Percentiles rank a stretch among this genome's conserved stretches.
Conservation (phyloP, 2,113 vertebrate genomes). For the Numida meleagris region DNA sequence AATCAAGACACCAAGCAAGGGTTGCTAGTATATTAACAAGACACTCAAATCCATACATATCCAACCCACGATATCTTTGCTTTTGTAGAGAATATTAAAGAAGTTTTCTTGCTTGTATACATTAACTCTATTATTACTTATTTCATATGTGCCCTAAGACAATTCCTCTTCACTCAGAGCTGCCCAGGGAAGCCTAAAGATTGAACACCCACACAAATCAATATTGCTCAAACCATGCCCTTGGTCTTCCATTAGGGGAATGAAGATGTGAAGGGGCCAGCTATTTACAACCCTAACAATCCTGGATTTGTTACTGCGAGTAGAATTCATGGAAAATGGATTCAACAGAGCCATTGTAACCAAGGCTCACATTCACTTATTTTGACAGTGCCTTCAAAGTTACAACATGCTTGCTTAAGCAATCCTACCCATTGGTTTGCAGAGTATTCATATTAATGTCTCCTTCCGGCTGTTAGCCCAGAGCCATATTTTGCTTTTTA, state of each 20-base stretch:
- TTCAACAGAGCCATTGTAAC: neutral
- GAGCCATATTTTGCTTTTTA: neutral
- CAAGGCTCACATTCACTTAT: neutral
- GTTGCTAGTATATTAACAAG: too few species aligned
- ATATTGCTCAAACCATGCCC: neutral
- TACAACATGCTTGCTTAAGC: neutral
- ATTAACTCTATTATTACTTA: too few species aligned
- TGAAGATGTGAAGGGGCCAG: neutral
- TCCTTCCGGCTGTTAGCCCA: neutral
- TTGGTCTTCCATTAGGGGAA: neutral
- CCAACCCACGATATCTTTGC: too few species aligned
- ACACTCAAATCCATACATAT: too few species aligned
- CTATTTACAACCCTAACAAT: neutral
- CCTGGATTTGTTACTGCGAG: neutral
- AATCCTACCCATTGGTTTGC: neutral
- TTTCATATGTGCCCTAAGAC: too few species aligned
- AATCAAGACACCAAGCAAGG: too few species aligned
- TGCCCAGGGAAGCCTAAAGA: too few species aligned
- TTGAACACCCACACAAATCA: too few species aligned
- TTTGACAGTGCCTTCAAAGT: neutral
- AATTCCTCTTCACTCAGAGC: too few species aligned
- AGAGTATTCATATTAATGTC: neutral
- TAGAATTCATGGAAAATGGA: neutral
- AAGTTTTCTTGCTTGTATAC: too few species aligned
- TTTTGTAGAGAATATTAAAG: too few species aligned